Evolutionary conservation across 1,140 invertebrate genomes (phyloP).

Genomic region (Muscidifurax raptorellus): DNA sequence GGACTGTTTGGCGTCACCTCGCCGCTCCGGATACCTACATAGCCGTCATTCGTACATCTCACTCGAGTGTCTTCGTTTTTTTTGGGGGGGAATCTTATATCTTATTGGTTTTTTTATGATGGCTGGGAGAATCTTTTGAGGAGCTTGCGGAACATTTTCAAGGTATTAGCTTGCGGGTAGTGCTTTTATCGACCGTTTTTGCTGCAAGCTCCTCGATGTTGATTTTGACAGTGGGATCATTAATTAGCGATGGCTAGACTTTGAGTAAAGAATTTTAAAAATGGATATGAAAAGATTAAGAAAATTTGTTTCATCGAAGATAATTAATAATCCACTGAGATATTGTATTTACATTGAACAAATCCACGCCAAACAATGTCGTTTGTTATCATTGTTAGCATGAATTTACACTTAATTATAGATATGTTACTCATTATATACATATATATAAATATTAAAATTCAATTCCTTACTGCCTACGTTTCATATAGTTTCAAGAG

Average conservation of each 20-base stretch:
- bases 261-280: no score
- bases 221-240: neutral
- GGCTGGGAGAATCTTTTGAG: no score
- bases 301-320: neutral
- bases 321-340: neutral
- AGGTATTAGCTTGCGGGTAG: neutral
- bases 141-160: no score
- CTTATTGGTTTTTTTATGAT: neutral
- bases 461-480: conserved; percentile 26
- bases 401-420: conserved; percentile 9
- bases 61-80: neutral
- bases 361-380: conserved; percentile 22
- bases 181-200: no score
- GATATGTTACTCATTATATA: no score
- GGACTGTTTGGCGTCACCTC: conserved; percentile 83
- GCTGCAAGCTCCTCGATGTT: neutral
- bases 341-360: neutral
- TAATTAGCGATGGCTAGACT: neutral
- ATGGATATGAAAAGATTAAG: no score
- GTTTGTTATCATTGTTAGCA: conserved; percentile 1
- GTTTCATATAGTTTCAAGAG: neutral
- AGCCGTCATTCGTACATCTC: conserved; percentile 1
- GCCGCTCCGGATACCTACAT: conserved; percentile 80
- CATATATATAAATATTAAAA: neutral
- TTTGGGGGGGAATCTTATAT: neutral